A percentile compares a stretch with the other conserved stretches of the same genome.
These are phyloP conservation scores for Epiblema foenella DNA, from an alignment of 2,888 invertebrate genomes.

Conservation along the genomic window DNA sequence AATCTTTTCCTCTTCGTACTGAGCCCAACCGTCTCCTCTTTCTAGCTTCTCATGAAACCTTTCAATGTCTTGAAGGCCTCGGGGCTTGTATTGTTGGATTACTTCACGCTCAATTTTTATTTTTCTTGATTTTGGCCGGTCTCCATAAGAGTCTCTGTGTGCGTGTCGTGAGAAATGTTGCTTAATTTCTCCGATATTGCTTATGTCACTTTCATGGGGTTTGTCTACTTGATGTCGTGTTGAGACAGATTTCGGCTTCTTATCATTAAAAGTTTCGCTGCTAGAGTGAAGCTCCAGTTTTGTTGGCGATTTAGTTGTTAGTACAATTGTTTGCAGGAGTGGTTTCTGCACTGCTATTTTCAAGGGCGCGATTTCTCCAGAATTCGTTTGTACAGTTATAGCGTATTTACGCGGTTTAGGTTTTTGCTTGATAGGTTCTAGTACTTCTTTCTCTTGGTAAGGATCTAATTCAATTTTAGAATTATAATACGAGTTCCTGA, in stretches of 20 bases:
- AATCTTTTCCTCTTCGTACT: slow-evolving; percentile 48
- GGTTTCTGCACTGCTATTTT: slow-evolving; percentile 62
- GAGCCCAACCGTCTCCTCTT: slow-evolving; percentile 45
- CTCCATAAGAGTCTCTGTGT: not conserved
- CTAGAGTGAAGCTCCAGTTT: not conserved
- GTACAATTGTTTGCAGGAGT: slow-evolving; percentile 57
- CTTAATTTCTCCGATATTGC: slow-evolving; percentile 32
- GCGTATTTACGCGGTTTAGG: slow-evolving; percentile 46
- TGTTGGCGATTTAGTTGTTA: slow-evolving; percentile 12
- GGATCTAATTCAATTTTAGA: not conserved
- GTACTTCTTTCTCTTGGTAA: slow-evolving; percentile 5
- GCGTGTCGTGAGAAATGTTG: not conserved
- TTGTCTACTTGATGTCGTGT: not conserved
- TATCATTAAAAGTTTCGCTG: not conserved
- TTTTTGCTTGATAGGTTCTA: slow-evolving; percentile 3
- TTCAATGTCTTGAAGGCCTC: slow-evolving; percentile 16
- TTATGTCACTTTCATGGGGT: not conserved
- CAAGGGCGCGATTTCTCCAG: slow-evolving; percentile 67
- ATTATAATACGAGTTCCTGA: not conserved
- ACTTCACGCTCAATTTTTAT: slow-evolving; percentile 11
- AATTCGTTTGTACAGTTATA: slow-evolving; percentile 71
- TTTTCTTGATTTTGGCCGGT: slow-evolving; percentile 11
- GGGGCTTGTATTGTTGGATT: slow-evolving; percentile 7
- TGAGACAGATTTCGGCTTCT: not conserved
- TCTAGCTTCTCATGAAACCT: slow-evolving; percentile 68